A percentile compares a stretch with the other conserved stretches of the same genome.
Conservation (phyloP, 2,113 vertebrate species). For the Osmerus mordax region DNA sequence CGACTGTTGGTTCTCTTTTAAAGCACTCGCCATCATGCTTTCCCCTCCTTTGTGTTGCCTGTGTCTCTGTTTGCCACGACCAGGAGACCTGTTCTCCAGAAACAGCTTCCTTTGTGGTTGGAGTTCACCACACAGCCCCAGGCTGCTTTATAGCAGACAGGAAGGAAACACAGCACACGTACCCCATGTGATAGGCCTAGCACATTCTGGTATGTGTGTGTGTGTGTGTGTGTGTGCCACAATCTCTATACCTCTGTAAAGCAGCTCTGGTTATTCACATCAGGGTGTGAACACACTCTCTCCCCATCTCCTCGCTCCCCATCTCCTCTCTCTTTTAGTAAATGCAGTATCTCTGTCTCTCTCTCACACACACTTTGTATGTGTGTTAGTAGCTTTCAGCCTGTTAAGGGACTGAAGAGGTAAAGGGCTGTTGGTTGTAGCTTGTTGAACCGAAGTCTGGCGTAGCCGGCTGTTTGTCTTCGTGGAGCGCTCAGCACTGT, state of each 20-base stretch:
- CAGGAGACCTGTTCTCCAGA: not conserved
- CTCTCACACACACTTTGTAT: too few species aligned
- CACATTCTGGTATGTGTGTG: not conserved
- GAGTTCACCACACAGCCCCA: conserved; percentile 59
- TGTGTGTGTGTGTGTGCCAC: too few species aligned
- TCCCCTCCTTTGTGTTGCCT: too few species aligned
- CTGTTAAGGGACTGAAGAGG: conserved; percentile 21
- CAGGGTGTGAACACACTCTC: too few species aligned
- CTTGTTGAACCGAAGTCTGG: conserved; percentile 24
- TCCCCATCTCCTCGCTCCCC: conserved; percentile 2
- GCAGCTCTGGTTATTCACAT: too few species aligned
- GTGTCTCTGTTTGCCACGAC: not conserved
- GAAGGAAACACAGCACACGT: conserved; percentile 68
- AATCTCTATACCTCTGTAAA: too few species aligned
- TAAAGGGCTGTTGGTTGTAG: conserved; percentile 23
- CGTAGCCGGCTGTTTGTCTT: conserved; percentile 43
- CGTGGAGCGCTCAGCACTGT: conserved; percentile 46
- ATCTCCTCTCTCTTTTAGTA: conserved; percentile 76
- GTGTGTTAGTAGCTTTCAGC: not conserved
- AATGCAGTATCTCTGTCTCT: not conserved
- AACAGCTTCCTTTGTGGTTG: conserved; percentile 60
- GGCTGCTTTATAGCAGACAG: conserved; percentile 46
- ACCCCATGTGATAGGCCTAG: conserved; percentile 53
- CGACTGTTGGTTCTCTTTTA: too few species aligned
- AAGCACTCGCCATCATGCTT: too few species aligned